Conservation (phyloP, 2,113 vertebrate species). For the Pomatorhinus ruficollis region DNA sequence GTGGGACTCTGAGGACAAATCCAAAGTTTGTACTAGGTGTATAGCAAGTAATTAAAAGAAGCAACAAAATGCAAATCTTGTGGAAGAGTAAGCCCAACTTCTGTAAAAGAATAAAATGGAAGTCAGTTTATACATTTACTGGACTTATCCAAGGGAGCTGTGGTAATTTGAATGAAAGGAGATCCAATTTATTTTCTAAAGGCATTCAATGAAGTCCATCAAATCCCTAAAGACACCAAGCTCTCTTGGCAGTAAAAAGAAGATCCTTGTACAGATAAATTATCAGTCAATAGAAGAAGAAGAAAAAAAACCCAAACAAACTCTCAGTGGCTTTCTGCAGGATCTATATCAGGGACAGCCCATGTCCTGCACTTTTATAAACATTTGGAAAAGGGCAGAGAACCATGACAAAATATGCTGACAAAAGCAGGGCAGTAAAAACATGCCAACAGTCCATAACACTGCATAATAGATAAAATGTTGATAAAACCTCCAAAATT, state of each 20-base stretch:
- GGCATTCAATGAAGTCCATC: neutral
- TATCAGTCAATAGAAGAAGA: neutral
- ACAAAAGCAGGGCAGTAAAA: neutral
- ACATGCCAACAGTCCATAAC: neutral
- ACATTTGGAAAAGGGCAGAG: neutral
- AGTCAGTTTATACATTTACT: neutral
- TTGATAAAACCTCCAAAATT: neutral
- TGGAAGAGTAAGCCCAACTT: neutral
- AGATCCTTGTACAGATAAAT: neutral
- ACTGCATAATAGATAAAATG: neutral
- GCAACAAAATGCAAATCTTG: neutral
- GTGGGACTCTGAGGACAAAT: neutral
- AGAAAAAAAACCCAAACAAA: neutral
- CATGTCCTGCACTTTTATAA: neutral
- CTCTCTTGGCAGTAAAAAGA: neutral
- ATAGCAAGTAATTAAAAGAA: neutral
- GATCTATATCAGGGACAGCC: neutral
- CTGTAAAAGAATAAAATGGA: neutral
- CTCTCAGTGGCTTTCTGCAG: neutral
- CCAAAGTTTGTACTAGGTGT: neutral
- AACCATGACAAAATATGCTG: neutral
- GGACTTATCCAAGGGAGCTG: neutral
- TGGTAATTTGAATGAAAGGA: neutral
- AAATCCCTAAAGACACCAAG: neutral
- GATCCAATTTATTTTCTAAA: neutral